Base-by-base conservation (phyloP, 2,888 invertebrate genomes). In the Pseudoips prasinana region DNA sequence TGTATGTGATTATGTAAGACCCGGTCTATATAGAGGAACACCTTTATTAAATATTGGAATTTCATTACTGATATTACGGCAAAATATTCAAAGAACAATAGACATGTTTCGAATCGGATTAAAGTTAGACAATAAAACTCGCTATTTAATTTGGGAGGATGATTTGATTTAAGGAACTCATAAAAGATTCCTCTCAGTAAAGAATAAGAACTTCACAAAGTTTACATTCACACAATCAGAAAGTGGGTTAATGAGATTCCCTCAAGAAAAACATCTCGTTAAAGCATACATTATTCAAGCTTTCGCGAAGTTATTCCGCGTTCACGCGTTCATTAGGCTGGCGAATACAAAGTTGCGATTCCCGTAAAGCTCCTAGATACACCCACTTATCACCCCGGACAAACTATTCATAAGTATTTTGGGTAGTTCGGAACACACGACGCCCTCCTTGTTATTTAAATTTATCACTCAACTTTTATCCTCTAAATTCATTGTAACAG, bases 391-490 rank as follows among this genome's bases (percentile, higher is more conserved):
- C 82, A 82, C 73, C 77, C 70, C 59, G 64, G 59, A 64, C 66
- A 79, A 74, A 88, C 88, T 88, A 86, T 86, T 82, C 77, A 44
- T 73, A 85, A 87, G 86, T 80, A 86, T 86, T 82, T 76, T 63
- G 73, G 78, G 68, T 68, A 69, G 60, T 60, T 48, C 63, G 48
- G 55, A 59, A 59, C 58, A 56, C 67, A 67, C 72, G 48, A 56
- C 66, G 43, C 54, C 63, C 63, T 66, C 61, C 80, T 80, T 81
- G 83, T 86, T 87, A 86, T 85, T 84, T 83, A 82, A 87, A 88
- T 87, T 87, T 88, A 88, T 86, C 84, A 85, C 85, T 85, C 84
- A 87, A 88, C 86, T 88, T 88, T 86, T 85, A 85, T 83, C 77
- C 78, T 82, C 80, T 82, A 86, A 86, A 87, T 86, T 86, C 77